phyloP scores from a whole-genome alignment of 2,113 vertebrate genomes.

The Phyllostomus discolor region DNA sequence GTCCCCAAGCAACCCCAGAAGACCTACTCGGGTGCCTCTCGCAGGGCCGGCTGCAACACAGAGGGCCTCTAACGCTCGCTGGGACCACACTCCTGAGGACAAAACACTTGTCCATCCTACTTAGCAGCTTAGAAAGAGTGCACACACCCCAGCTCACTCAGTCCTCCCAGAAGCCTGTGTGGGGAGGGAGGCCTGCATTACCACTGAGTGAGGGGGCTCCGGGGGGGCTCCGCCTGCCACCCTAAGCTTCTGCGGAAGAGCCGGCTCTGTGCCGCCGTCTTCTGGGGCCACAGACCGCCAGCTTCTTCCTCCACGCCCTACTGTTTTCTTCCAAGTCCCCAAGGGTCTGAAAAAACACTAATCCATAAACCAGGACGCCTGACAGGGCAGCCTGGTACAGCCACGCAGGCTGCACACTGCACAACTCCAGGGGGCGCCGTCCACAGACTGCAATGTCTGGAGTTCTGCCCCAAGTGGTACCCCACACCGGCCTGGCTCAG shows the following conservation, averaged over 20 bases:
- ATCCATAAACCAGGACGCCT: not conserved
- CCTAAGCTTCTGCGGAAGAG: not conserved
- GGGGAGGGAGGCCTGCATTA: not conserved
- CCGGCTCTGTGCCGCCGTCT: not conserved
- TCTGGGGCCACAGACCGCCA: not conserved
- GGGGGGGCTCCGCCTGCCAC: not conserved
- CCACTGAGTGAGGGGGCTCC: not conserved
- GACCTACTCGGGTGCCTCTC: not conserved
- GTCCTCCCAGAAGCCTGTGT: not conserved
- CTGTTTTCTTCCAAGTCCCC: not conserved
- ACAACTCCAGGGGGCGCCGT: not conserved
- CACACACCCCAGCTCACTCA: not conserved
- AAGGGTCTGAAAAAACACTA: not conserved
- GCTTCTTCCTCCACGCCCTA: not conserved
- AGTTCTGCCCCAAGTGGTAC: not conserved
- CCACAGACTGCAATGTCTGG: not conserved
- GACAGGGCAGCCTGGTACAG: not conserved
- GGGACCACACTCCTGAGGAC: fast-evolving
- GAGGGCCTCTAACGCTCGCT: too few relatives aligned
- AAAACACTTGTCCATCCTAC: not conserved
- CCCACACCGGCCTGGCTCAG: not conserved
- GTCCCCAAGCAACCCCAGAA: not conserved
- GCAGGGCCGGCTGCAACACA: too few relatives aligned
- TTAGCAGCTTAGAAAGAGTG: not conserved
- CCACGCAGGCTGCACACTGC: not conserved